Conservation (phyloP, 2,888 invertebrate species). For the Drosophila cyrtoloma region DNA sequence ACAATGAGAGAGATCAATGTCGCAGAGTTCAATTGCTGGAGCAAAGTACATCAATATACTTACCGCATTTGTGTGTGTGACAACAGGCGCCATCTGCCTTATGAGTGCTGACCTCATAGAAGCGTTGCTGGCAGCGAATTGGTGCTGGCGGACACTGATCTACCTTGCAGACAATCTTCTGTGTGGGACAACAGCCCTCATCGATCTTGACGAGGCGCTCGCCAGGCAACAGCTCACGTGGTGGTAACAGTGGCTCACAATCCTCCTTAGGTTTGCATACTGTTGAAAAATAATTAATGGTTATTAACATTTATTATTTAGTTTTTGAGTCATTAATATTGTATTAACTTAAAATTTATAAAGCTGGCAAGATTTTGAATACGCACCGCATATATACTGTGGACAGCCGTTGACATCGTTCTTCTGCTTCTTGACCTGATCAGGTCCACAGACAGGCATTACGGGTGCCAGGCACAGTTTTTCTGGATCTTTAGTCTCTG, state of each 20-base stretch:
- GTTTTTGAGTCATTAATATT: background rate
- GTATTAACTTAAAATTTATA: background rate
- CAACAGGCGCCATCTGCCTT: conserved; percentile 88
- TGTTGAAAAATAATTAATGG: conserved; percentile 68
- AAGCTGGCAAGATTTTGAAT: background rate
- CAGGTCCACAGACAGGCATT: conserved; percentile 89
- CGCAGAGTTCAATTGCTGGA: background rate
- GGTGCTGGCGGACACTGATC: conserved; percentile 88
- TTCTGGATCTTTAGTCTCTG: conserved; percentile 85
- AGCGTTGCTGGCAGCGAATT: conserved; percentile 85
- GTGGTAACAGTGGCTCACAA: conserved; percentile 87
- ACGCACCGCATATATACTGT: conserved; percentile 90
- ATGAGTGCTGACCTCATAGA: conserved; percentile 86
- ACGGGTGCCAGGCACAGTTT: conserved; percentile 88
- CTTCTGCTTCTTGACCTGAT: conserved; percentile 90
- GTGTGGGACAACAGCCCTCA: conserved; percentile 90
- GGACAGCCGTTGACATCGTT: conserved; percentile 89
- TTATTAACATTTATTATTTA: background rate
- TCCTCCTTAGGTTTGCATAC: conserved; percentile 91
- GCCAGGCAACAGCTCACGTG: conserved; percentile 87
- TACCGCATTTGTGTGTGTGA: conserved; percentile 89
- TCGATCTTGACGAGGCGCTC: conserved; percentile 87
- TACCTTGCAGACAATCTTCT: conserved; percentile 87
- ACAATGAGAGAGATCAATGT: background rate
- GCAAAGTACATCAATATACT: conserved; percentile 47